Percentiles rank a stretch among this genome's conserved stretches.
Evolutionary conservation across 2,797 vertebrate species (phyloP).

Genomic region (Hippopotamyrus pictus): DNA sequence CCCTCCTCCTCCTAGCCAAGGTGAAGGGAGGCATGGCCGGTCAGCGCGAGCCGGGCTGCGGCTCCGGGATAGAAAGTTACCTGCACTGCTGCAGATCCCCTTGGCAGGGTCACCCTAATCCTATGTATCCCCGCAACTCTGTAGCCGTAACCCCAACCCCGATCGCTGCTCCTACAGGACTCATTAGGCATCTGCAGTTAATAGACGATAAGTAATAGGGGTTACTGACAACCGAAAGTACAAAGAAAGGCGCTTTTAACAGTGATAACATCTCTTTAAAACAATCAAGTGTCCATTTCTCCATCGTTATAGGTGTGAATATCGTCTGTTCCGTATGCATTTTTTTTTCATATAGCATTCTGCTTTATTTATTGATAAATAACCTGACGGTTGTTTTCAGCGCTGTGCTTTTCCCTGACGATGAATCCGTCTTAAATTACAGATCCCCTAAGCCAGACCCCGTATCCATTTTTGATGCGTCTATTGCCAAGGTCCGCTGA

Average conservation of each 20-base stretch:
- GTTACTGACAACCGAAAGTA: neutral
- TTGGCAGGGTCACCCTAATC: neutral
- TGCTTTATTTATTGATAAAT: neutral
- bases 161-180: neutral
- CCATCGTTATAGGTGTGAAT: neutral
- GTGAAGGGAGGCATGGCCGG: neutral
- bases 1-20: neutral
- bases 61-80: neutral
- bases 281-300: neutral
- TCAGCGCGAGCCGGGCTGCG: neutral
- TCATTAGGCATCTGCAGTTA: neutral
- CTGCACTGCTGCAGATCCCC: neutral
- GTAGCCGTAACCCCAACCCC: neutral
- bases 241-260: neutral
- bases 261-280: neutral
- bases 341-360: neutral
- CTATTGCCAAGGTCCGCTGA: conserved; percentile 20
- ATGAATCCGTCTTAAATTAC: conserved; percentile 7
- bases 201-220: neutral
- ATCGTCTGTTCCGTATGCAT: neutral
- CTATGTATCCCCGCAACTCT: neutral
- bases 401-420: neutral
- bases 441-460: neutral
- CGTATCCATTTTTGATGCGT: conserved; percentile 16
- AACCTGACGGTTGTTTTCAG: neutral